Conservation (phyloP, 2,797 vertebrate genomes). For the Eupleurogrammus muticus region DNA sequence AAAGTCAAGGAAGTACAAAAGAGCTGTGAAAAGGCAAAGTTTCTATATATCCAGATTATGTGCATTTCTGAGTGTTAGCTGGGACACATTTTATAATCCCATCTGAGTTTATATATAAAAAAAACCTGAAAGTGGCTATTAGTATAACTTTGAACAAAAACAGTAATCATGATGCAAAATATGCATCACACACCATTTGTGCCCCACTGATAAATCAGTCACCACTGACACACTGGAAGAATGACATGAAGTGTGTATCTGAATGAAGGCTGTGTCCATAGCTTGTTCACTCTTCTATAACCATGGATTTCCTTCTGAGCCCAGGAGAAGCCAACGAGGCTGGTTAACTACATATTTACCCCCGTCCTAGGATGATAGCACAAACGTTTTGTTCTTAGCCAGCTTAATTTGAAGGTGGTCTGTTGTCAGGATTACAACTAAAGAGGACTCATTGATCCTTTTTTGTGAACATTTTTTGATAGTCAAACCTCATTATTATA, state of each 20-base stretch:
- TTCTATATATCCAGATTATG: too few relatives aligned
- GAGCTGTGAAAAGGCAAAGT: too few relatives aligned
- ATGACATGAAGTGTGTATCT: conserved; percentile 45
- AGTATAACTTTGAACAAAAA: too few relatives aligned
- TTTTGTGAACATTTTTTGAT: too few relatives aligned
- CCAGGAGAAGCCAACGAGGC: conserved; percentile 18
- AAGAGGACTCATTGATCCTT: background rate
- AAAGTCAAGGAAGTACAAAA: too few relatives aligned
- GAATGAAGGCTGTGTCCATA: conserved; percentile 80
- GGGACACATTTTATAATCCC: too few relatives aligned
- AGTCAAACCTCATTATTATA: too few relatives aligned
- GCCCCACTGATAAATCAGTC: background rate
- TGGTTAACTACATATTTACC: background rate
- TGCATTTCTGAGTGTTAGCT: too few relatives aligned
- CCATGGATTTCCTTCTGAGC: conserved; percentile 57
- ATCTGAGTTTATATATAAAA: too few relatives aligned
- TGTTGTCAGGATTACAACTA: background rate
- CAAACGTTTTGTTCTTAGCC: background rate
- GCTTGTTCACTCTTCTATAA: conserved; percentile 75
- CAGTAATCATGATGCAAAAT: background rate
- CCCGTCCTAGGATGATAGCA: background rate
- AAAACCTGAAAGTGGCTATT: too few relatives aligned
- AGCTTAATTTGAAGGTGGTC: background rate
- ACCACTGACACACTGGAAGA: background rate
- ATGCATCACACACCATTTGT: background rate